phyloP scores from a whole-genome alignment of 2,888 invertebrate genomes.

The Cryptus viduatorius region DNA sequence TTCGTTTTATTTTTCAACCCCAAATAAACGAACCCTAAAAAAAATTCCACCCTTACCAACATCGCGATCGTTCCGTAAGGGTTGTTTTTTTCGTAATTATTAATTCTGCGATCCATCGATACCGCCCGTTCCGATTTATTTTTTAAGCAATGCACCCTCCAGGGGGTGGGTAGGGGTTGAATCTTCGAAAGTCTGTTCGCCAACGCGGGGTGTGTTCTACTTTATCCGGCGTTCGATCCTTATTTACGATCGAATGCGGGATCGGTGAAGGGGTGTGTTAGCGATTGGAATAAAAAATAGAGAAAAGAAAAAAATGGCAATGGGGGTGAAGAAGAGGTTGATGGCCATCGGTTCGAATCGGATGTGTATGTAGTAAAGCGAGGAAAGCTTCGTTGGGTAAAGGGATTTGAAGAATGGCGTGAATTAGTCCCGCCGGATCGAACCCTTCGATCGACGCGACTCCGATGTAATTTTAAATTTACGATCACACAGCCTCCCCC shows the following conservation, averaged over 20 bases:
- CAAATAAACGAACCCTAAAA: too few relatives aligned
- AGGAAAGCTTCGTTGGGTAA: constrained; percentile 52
- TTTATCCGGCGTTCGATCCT: constrained; percentile 72
- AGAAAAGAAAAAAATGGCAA: constrained; percentile 45
- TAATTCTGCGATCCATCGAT: constrained; percentile 53
- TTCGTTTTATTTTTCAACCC: too few relatives aligned
- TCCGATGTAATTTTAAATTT: constrained; percentile 78
- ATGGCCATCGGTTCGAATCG: constrained; percentile 50
- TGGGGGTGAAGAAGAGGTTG: constrained; percentile 23
- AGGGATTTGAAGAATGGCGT: constrained; percentile 76
- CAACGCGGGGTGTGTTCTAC: constrained; percentile 69
- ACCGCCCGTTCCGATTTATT: constrained; percentile 56
- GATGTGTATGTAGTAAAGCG: constrained; percentile 22
- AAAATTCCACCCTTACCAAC: not conserved
- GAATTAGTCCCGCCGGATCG: constrained; percentile 80
- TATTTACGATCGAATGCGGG: constrained; percentile 70
- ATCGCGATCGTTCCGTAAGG: not conserved
- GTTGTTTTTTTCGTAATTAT: constrained; percentile 48
- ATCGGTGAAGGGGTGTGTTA: constrained; percentile 49
- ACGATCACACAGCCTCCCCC: constrained; percentile 69
- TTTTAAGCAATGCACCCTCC: constrained; percentile 61
- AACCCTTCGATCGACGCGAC: constrained; percentile 75
- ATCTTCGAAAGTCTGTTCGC: constrained; percentile 40
- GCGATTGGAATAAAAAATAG: constrained; percentile 60
- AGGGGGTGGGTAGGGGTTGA: constrained; percentile 23